phyloP scores from a whole-genome alignment of 2,888 invertebrate genomes.

The Parnassius apollo region DNA sequence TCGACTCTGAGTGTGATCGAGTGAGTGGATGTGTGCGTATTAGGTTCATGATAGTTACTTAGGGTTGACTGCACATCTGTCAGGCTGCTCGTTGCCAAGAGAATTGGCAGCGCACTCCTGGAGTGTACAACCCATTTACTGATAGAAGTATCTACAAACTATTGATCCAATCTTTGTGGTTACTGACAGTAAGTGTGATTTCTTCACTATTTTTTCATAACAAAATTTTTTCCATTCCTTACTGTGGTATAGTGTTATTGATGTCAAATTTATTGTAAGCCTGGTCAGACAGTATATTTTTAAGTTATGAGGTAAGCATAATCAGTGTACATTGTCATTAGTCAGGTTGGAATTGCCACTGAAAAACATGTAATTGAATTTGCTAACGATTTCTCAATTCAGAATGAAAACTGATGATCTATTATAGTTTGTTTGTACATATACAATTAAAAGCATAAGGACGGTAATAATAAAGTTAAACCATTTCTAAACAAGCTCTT shows the following conservation, averaged over 20 bases:
- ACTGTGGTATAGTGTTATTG: slow-evolving; percentile 76
- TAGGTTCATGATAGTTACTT: slow-evolving; percentile 50
- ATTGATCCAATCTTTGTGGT: slow-evolving; percentile 36
- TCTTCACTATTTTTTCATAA: slow-evolving; percentile 64
- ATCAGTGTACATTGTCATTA: slow-evolving; percentile 71
- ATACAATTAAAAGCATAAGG: slow-evolving; percentile 78
- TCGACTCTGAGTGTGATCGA: slow-evolving; percentile 45
- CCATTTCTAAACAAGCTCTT: slow-evolving; percentile 72
- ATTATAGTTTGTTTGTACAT: slow-evolving; percentile 81
- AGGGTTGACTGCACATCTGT: not conserved
- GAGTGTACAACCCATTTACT: slow-evolving; percentile 30
- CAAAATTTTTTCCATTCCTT: slow-evolving; percentile 74
- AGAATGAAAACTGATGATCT: slow-evolving; percentile 74
- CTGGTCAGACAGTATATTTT: slow-evolving; percentile 67
- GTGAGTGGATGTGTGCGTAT: slow-evolving; percentile 46
- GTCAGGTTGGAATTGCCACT: slow-evolving; percentile 36
- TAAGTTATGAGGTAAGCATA: slow-evolving; percentile 77
- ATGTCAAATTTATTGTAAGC: slow-evolving; percentile 69
- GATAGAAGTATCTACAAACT: slow-evolving; percentile 49
- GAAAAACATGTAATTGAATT: slow-evolving; percentile 61
- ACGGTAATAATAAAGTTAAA: slow-evolving; percentile 76
- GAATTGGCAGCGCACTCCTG: not conserved
- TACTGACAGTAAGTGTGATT: slow-evolving; percentile 58
- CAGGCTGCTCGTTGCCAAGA: slow-evolving; percentile 1
- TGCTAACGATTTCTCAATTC: slow-evolving; percentile 73